Evolutionary conservation across 1,140 invertebrate species (phyloP).

Genomic region (Pachypsylla venusta): DNA sequence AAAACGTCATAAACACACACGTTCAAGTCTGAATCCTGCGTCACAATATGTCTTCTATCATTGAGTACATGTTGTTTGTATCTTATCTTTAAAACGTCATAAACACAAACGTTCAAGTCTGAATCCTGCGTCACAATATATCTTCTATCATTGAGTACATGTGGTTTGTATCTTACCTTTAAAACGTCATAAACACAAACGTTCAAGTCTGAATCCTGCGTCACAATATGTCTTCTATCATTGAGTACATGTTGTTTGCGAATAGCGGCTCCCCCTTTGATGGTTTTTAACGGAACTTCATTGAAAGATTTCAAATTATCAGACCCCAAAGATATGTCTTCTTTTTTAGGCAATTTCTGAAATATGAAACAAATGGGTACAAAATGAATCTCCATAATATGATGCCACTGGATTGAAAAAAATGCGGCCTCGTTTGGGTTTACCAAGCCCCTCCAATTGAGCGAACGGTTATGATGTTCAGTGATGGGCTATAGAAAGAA

Average conservation of each 20-base stretch:
- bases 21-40: slow-evolving; percentile 90
- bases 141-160: slow-evolving; percentile 89
- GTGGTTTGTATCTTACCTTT: slow-evolving; percentile 57
- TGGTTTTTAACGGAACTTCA: slow-evolving; percentile 34
- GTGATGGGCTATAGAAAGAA: too few species aligned
- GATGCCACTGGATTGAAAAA: too few species aligned
- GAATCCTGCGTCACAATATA: slow-evolving; percentile 95
- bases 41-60: slow-evolving; percentile 91
- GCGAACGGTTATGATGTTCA: too few species aligned
- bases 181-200: slow-evolving; percentile 97
- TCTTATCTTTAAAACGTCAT: slow-evolving; percentile 80
- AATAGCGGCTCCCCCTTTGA: slow-evolving; percentile 81
- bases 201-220: slow-evolving; percentile 90
- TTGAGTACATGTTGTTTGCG: slow-evolving; percentile 84
- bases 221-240: slow-evolving; percentile 91
- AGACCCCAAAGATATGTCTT: slow-evolving; percentile 26
- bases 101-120: slow-evolving; percentile 86
- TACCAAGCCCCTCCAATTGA: too few species aligned
- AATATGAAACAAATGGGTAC: slow-evolving; percentile 18
- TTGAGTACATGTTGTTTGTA: slow-evolving; percentile 87
- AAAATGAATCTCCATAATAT: too few species aligned
- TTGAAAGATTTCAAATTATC: slow-evolving; percentile 27
- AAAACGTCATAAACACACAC: slow-evolving; percentile 97
- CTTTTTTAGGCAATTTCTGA: slow-evolving; percentile 35
- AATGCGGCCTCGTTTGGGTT: too few species aligned